Evolutionary conservation across 2,113 vertebrate species (phyloP), one percentile per base, ranked within the genome.

Genomic region (Baryphthengus martii): DNA sequence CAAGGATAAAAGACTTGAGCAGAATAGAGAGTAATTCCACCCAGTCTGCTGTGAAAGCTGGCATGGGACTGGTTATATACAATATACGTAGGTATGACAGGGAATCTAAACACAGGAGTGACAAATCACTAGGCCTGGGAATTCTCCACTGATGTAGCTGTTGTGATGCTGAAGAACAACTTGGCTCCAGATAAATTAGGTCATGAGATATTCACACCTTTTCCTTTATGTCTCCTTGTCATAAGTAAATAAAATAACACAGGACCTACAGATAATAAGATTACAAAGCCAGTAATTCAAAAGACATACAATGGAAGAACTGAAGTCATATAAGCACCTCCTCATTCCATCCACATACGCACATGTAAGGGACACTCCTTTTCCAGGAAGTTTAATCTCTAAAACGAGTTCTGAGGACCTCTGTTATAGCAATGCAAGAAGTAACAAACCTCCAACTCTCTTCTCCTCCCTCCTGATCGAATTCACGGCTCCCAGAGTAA

Each of bases 151-250:
- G 88, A 84, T 1, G 3, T 78, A 84, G 75, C 17, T 4, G 0
- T 56, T 71, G 33, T 80, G 67, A 90, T 85, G 75, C 33, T 67
- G 65, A 88, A 71, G 82, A 91, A 91, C 45, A 88, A n/a, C 26
- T 84, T 37, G 65, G 47, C 85, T 97, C 68, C 85, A 90, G 63
- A 47, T 71, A 88, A 97, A 94, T 90, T 90, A 92, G 91, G 88
- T 88, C 93, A 89, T 76, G 74, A 94, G 89, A 88, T 95, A 94
- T 93, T 96, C 93, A 65, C 55, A 88, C 73, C 79, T 88, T 92
- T 88, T 86, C 71, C 83, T 86, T 90, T 65, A 92, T 72, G 66
- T 68, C 74, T 40, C 23, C 45, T 81, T 93, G 89, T 81, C 93
- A 92, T 92, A 92, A 96, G 89, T 62, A 95, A 94, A 90, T 88